These are phyloP conservation scores for Ammodytes marinus DNA, from an alignment of 2,113 vertebrate species.

Conservation along the genomic window DNA sequence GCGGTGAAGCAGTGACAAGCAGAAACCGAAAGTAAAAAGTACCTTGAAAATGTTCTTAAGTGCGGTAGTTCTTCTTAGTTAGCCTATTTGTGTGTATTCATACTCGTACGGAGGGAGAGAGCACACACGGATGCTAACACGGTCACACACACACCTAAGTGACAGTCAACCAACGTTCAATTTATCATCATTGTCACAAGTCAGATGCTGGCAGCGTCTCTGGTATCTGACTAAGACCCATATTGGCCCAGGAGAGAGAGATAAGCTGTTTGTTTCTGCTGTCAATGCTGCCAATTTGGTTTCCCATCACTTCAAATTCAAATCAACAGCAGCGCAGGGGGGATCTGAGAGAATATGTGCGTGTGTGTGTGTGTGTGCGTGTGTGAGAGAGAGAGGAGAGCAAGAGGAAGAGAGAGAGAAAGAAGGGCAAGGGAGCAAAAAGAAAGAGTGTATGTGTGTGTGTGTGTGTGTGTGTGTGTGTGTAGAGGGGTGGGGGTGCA, in stretches of 20 bases:
- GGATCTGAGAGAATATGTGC: constrained; percentile 78
- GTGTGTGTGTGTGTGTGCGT: constrained; percentile 82
- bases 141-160: constrained; percentile 15
- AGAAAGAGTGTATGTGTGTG: too few species aligned
- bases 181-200: constrained; percentile 82
- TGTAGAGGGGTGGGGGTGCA: constrained; percentile 45
- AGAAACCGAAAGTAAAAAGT: not conserved
- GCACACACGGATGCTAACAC: constrained; percentile 25
- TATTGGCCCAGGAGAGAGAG: constrained; percentile 80
- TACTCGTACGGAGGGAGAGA: not conserved
- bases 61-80: not conserved
- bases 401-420: constrained; percentile 62
- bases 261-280: constrained; percentile 84
- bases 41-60: not conserved
- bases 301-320: constrained; percentile 84
- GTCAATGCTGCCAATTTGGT: constrained; percentile 83
- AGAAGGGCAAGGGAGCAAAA: constrained; percentile 58
- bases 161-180: constrained; percentile 79
- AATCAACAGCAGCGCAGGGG: constrained; percentile 80
- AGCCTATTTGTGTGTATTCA: not conserved
- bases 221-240: constrained; percentile 80
- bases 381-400: constrained; percentile 72
- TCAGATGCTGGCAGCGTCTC: constrained; percentile 77
- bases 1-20: not conserved
- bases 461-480: too few species aligned